Evolutionary conservation across 2,888 invertebrate genomes (phyloP).

Genomic region (Hipparchia sbordonii): DNA sequence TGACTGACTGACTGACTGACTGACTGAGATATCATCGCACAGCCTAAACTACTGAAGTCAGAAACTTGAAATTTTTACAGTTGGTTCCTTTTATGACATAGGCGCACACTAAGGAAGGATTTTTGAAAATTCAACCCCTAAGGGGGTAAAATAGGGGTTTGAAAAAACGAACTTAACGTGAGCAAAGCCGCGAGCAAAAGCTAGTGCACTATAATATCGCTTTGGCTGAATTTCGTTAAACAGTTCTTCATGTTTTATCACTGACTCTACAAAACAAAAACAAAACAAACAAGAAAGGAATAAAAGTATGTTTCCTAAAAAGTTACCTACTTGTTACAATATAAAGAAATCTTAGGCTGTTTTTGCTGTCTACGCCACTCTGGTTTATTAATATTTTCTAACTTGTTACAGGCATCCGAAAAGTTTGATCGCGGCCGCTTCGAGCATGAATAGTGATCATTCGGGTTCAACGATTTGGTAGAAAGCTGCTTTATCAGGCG

Average conservation of each 20-base stretch:
- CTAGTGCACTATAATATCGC: no score
- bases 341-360: not conserved
- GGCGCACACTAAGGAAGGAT: no score
- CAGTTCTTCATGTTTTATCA: not conserved
- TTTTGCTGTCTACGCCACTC: not conserved
- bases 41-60: no score
- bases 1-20: no score
- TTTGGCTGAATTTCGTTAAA: not conserved
- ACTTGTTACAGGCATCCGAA: constrained; percentile 23
- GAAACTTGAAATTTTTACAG: no score
- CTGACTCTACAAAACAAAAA: not conserved
- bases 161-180: no score
- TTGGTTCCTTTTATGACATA: no score
- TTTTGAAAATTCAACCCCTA: no score
- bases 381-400: not conserved
- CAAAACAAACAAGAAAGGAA: constrained; percentile 6
- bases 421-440: not conserved
- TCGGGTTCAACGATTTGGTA: constrained; percentile 2
- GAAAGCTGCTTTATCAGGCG: constrained; percentile 7
- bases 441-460: constrained; percentile 2
- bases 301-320: not conserved
- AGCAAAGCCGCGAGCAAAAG: no score
- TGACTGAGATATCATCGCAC: no score
- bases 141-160: no score
- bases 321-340: not conserved